phyloP scores from a whole-genome alignment of 2,888 invertebrate species.

The Alitta virens region DNA sequence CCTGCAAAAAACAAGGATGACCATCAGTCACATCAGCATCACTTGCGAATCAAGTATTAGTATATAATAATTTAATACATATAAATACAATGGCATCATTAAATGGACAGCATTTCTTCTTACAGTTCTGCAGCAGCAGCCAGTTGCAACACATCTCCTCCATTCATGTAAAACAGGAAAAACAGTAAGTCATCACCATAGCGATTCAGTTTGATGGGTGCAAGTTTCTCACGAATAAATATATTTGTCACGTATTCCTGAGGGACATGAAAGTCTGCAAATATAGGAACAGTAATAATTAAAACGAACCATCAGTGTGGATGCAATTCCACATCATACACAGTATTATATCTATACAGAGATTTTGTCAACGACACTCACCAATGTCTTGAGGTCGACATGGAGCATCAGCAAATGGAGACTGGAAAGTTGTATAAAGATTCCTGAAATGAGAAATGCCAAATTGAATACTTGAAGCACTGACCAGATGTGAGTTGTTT shows the following conservation, averaged over 20 bases:
- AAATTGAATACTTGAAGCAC: too few species aligned
- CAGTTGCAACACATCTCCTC: conserved; percentile 95
- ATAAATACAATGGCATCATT: too few species aligned
- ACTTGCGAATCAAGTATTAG: too few species aligned
- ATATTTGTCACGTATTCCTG: conserved; percentile 98
- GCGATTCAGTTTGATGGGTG: conserved; percentile 91
- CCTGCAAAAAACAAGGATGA: conserved; percentile 66
- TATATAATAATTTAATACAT: too few species aligned
- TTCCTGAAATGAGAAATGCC: conserved; percentile 57
- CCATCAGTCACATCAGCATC: too few species aligned
- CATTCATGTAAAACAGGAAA: conserved; percentile 98
- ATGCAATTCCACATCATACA: too few species aligned
- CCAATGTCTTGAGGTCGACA: conserved; percentile 95
- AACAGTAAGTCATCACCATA: conserved; percentile 98
- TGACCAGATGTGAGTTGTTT: too few species aligned
- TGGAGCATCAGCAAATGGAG: conserved; percentile 97
- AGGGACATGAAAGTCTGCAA: conserved; percentile 87
- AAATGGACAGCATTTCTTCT: conserved; percentile 47
- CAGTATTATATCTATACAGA: too few species aligned
- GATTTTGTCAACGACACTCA: too few species aligned
- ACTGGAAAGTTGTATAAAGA: conserved; percentile 96
- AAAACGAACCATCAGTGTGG: too few species aligned
- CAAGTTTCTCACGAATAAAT: conserved; percentile 75
- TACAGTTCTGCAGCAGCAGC: conserved; percentile 96
- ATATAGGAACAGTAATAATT: conserved; percentile 14